phyloP scores from a whole-genome alignment of 2,113 vertebrate genomes.

The Atlantisia rogersi region DNA sequence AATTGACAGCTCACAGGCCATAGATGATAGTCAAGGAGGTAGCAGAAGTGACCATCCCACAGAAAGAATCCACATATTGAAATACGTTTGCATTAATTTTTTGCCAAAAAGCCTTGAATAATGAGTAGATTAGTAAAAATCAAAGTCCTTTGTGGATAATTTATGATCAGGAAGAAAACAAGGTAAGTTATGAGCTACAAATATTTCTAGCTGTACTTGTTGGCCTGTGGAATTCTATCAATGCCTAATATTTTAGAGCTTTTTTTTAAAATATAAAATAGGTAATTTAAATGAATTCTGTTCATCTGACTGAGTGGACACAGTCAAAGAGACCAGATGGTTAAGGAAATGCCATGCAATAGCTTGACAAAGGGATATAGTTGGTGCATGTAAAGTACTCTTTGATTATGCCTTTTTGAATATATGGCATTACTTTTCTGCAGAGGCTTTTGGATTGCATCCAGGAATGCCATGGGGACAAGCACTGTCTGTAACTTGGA shows the following conservation, averaged over 20 bases:
- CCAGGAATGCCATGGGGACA: not conserved
- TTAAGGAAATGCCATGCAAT: not conserved
- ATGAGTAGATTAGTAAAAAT: slow-evolving; percentile 54
- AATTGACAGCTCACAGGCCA: not conserved
- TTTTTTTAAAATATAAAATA: not conserved
- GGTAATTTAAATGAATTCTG: not conserved
- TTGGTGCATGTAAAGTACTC: not conserved
- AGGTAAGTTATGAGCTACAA: not conserved
- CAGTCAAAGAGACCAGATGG: not conserved
- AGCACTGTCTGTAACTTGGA: not conserved
- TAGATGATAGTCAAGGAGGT: not conserved
- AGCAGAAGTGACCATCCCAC: not conserved
- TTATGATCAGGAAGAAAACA: slow-evolving; percentile 22
- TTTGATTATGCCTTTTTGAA: not conserved
- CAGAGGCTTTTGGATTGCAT: not conserved
- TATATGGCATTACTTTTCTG: not conserved
- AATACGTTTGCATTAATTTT: slow-evolving; percentile 21
- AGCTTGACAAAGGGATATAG: not conserved
- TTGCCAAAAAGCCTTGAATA: slow-evolving; percentile 11
- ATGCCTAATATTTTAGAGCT: not conserved
- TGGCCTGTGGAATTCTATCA: not conserved
- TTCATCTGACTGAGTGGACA: not conserved
- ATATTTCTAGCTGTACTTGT: not conserved
- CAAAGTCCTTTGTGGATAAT: slow-evolving; percentile 31
- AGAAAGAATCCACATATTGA: slow-evolving; percentile 13